A percentile compares a stretch with the other conserved stretches of the same genome.
Evolutionary conservation across 2,888 invertebrate genomes (phyloP).

Genomic region (Drosophila recens): DNA sequence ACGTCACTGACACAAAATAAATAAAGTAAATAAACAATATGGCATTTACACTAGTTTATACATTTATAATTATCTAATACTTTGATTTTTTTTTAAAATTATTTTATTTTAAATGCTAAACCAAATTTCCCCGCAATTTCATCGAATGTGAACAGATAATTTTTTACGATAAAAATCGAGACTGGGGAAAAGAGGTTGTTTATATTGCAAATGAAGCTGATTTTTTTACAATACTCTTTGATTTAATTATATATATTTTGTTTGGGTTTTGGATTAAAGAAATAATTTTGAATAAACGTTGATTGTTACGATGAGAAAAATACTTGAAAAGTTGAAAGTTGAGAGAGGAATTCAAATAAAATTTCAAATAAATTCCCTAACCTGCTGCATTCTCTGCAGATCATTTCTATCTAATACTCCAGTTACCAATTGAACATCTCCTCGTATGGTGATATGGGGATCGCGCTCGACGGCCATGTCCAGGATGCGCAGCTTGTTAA

Average conservation of each 20-base stretch:
- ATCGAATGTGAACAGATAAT: constrained; percentile 7
- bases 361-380: constrained; percentile 86
- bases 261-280: constrained; percentile 61
- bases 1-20: constrained; percentile 44
- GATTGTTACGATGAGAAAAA: constrained; percentile 82
- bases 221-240: constrained; percentile 51
- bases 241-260: constrained; percentile 43
- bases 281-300: constrained; percentile 76
- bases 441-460: constrained; percentile 90
- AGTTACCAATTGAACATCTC: constrained; percentile 93
- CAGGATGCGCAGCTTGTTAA: constrained; percentile 93
- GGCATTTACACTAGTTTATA: constrained; percentile 75
- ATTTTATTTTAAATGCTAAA: constrained; percentile 56
- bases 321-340: constrained; percentile 84
- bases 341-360: constrained; percentile 83
- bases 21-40: constrained; percentile 31
- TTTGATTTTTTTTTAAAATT: constrained; percentile 45
- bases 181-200: constrained; percentile 63
- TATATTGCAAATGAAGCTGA: constrained; percentile 63
- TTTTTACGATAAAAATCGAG: constrained; percentile 41
- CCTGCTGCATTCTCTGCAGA: constrained; percentile 95
- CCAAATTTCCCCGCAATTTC: constrained; percentile 64
- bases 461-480: constrained; percentile 95
- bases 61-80: constrained; percentile 67
- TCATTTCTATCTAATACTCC: constrained; percentile 91